A percentile compares a stretch with the other conserved stretches of the same genome.
phyloP scores from a whole-genome alignment of 2,113 vertebrate genomes.

The Dolichotis patagonum region DNA sequence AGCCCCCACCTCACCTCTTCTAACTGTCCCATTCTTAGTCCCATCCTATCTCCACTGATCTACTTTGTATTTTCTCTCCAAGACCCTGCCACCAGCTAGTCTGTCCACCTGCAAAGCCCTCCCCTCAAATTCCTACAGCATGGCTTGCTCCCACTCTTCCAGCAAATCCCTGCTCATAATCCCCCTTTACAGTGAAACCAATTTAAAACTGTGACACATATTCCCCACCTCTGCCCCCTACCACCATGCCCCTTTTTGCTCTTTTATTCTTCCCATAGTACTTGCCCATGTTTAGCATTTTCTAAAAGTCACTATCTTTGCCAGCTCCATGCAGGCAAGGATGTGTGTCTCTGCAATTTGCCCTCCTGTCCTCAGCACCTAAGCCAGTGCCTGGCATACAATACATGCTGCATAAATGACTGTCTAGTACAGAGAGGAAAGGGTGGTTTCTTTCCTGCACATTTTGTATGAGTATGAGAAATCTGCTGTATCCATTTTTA shows the following conservation, averaged over 20 bases:
- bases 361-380: not conserved
- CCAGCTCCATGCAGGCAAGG: not conserved
- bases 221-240: rapidly evolving
- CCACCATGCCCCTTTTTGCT: not conserved
- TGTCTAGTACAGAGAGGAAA: not conserved
- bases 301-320: not conserved
- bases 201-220: not conserved
- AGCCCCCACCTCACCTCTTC: not conserved
- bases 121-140: not conserved
- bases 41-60: not conserved
- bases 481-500: not conserved
- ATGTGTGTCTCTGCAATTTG: not conserved
- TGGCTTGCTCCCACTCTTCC: not conserved
- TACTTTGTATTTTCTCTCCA: not conserved
- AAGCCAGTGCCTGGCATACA: not conserved
- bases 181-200: not conserved
- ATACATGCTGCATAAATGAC: not conserved
- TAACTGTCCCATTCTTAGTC: not conserved
- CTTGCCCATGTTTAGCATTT: not conserved
- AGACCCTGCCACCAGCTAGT: not conserved
- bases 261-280: not conserved
- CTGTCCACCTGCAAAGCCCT: not conserved
- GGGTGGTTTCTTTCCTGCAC: not conserved
- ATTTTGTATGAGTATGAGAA: not conserved
- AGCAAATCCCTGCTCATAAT: not conserved